Evolutionary conservation across 2,113 vertebrate species (phyloP), one percentile per base, ranked within the genome.

Genomic region (Smithornis capensis): DNA sequence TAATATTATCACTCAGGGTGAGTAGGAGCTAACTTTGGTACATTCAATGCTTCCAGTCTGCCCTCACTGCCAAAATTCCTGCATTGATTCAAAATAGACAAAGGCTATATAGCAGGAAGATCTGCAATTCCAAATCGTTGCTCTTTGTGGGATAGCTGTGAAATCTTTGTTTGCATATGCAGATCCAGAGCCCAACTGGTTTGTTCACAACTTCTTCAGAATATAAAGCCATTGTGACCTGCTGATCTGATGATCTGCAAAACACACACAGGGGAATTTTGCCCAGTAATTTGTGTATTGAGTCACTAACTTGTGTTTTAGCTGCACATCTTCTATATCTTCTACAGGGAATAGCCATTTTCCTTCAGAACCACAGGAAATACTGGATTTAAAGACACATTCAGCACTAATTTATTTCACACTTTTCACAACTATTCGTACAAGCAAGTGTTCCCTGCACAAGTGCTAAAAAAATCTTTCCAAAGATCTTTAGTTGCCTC

Each of bases 181-280:
- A 81, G 45, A 56, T 35, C 44, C 65, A 76, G 69, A 73, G 86
- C 80, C 89, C 87, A 91, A 24, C 67, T 87, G 44, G 70, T 95
- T 86, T 93, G 92, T 95, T 96, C 89, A 42, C 90, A 92, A 85
- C 88, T 95, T 91, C 67, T 91, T 79, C 71, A 77, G 75, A 56
- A 6, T 22, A 37, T 24, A 29, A 85, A 90, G 52, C 71, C 67
- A 52, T 88, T 95, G 93, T 77, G 90, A 86, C 75, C 71, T 13
- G 2, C 35, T 33, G 88, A 6, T 88, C 91, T 87, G 87, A 81
- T 40, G 84, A 90, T 65, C 68, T 88, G 82, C 79, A 77, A 86
- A 94, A 83, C 79, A 28, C 12, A 77, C 75, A 2, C 42, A 1
- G 56, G 79, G 76, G 82, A 76, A 37, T 57, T 77, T n/a, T 94